phyloP scores from a whole-genome alignment of 2,888 invertebrate genomes.

The Hypsopygia costalis region DNA sequence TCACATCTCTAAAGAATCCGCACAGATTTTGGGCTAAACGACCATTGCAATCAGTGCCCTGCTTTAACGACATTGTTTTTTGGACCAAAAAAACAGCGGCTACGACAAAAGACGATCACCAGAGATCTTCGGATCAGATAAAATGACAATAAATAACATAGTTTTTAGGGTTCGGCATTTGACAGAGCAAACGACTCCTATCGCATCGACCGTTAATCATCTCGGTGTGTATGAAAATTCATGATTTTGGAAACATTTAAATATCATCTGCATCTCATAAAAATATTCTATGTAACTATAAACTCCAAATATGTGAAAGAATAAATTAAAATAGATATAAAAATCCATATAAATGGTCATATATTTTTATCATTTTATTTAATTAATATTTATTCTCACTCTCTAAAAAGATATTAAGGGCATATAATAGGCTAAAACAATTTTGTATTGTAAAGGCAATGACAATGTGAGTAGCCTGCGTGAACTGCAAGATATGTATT shows the following conservation, averaged over 20 bases:
- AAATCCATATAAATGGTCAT: not conserved
- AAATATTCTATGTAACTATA: not conserved
- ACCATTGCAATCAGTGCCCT: slow-evolving; percentile 45
- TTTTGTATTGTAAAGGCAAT: too few relatives aligned
- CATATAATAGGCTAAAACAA: too few relatives aligned
- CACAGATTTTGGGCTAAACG: slow-evolving; percentile 49
- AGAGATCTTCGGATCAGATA: slow-evolving; percentile 56
- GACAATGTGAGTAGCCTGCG: too few relatives aligned
- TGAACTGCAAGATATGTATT: too few relatives aligned
- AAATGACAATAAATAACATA: slow-evolving; percentile 69
- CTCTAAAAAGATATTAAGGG: too few relatives aligned
- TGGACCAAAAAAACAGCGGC: slow-evolving; percentile 57
- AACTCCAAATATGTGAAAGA: not conserved
- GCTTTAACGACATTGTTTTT: slow-evolving; percentile 61
- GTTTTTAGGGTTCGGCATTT: slow-evolving; percentile 35
- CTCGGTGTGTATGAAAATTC: slow-evolving; percentile 9
- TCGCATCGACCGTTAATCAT: slow-evolving; percentile 17
- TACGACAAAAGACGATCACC: slow-evolving; percentile 62
- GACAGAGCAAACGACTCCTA: slow-evolving; percentile 16
- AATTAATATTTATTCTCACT: not conserved
- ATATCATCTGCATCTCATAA: slow-evolving; percentile 1
- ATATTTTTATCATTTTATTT: not conserved
- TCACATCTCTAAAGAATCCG: slow-evolving; percentile 68
- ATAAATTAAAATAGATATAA: not conserved
- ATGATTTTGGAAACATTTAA: slow-evolving; percentile 12